Conservation (phyloP, 2,113 vertebrate species). For the Noctilio leporinus region DNA sequence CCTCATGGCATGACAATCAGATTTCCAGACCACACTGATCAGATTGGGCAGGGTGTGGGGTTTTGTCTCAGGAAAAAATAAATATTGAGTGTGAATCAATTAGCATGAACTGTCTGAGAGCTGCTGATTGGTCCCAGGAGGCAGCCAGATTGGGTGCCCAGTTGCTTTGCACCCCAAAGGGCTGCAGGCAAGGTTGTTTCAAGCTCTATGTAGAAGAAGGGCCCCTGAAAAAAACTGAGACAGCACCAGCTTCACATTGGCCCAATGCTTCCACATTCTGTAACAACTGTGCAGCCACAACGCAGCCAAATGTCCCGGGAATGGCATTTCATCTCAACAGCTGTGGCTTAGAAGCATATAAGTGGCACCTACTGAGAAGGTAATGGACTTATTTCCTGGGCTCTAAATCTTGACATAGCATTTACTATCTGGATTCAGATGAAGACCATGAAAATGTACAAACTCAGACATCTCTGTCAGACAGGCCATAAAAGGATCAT, state of each 20-base stretch:
- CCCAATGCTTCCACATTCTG: background rate
- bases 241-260: background rate
- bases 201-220: fast-evolving
- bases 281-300: background rate
- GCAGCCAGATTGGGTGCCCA: fast-evolving
- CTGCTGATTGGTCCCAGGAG: fast-evolving
- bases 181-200: background rate
- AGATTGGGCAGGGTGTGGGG: fast-evolving
- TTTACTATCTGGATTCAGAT: slow-evolving; percentile 65
- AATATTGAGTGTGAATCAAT: background rate
- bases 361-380: slow-evolving; percentile 68
- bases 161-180: fast-evolving
- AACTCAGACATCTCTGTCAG: slow-evolving; percentile 59
- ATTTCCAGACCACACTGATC: no score
- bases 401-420: slow-evolving; percentile 53
- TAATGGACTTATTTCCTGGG: slow-evolving; percentile 69
- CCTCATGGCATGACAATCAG: fast-evolving
- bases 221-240: fast-evolving
- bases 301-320: background rate
- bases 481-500: background rate
- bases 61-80: background rate
- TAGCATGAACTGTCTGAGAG: fast-evolving
- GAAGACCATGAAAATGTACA: slow-evolving; percentile 66
- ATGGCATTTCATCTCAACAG: slow-evolving; percentile 62
- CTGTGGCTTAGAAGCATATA: slow-evolving; percentile 11